Percentiles rank a stretch among this genome's conserved stretches.
These are phyloP conservation scores for Standfussiana lucernea DNA, from an alignment of 2,888 invertebrate genomes.

Conservation along the genomic window DNA sequence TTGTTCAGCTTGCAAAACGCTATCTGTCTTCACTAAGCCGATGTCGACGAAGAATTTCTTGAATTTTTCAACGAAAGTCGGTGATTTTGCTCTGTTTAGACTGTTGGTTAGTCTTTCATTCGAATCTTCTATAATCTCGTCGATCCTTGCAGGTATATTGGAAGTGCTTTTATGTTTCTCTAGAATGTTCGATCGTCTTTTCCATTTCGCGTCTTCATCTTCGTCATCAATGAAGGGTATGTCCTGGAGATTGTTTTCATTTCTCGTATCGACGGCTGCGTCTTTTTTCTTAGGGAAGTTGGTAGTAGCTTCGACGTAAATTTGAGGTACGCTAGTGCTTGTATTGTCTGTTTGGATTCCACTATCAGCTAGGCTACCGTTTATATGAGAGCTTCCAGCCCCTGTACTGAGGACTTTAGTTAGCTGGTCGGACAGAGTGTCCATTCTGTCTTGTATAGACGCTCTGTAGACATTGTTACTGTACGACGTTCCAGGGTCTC, in stretches of 20 bases:
- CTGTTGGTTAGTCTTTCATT: conserved; percentile 83
- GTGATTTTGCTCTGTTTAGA: conserved; percentile 85
- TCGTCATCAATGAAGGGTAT: conserved; percentile 88
- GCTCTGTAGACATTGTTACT: conserved; percentile 81
- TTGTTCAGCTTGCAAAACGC: conserved; percentile 69
- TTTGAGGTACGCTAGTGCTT: conserved; percentile 87
- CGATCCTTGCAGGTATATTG: conserved; percentile 85
- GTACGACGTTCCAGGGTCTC: conserved; percentile 84
- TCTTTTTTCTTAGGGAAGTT: conserved; percentile 81
- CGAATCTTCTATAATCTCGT: conserved; percentile 82
- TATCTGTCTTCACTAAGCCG: conserved; percentile 83
- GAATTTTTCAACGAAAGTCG: conserved; percentile 87
- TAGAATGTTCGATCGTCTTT: conserved; percentile 76
- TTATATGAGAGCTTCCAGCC: conserved; percentile 87
- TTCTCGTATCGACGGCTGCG: conserved; percentile 87
- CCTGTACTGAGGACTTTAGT: conserved; percentile 87
- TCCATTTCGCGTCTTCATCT: conserved; percentile 80
- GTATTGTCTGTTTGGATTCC: conserved; percentile 89
- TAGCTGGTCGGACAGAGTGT: conserved; percentile 84
- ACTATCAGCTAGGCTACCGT: conserved; percentile 87
- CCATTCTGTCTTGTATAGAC: conserved; percentile 83
- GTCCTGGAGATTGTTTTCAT: conserved; percentile 87
- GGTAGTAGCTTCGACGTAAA: conserved; percentile 79
- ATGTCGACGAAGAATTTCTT: conserved; percentile 87
- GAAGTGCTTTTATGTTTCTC: conserved; percentile 88